Evolutionary conservation across 1,140 invertebrate genomes (phyloP), one percentile per base, ranked within the genome.

Genomic region (Polyergus mexicanus): DNA sequence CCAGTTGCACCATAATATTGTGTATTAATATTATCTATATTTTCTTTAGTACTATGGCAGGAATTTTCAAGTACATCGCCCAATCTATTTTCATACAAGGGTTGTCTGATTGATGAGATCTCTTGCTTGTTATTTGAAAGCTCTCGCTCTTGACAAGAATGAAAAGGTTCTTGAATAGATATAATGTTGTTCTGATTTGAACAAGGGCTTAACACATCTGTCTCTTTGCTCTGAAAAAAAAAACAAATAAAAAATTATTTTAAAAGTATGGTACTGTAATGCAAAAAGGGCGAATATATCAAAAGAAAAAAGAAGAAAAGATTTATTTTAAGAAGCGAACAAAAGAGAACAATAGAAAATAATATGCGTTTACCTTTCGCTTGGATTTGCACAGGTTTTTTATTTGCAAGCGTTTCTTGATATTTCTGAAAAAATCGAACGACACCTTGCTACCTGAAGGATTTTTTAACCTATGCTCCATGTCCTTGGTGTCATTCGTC

Each of bases 381-480:
- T 92, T 90, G 4, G 85, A 86, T 71, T 77, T 92, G 22, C 77
- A 60, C 5, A 92, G 32, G 47, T 92, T 91, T 38, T 58, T 91
- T 2, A 85, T 66, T 11, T 74, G 84, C 54, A 91, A 76, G 19
- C 81, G 85, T 28, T 88, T 91, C 25, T 91, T 92, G 11, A 92
- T 83, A 32, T 88, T 91, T 28, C 75, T 87, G 6, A 92, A 89
- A 32, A 92, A 90, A 8, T 71, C 65, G 11, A 86, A 86, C 2
- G 80, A 74, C 32, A 38, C 76, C 51, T 56, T 86, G 16, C 35
- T 66, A 5, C 35, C 11, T 0, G 72, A 19, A 11, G 71, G 22
- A 51, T 54, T 77, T n/a, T 56, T 81, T 6, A 69, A 7, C 35
- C 85, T 83, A 13, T 58, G 81, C 2, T 85, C 65, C 25, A 51